phyloP scores from a whole-genome alignment of 2,888 invertebrate genomes.

The Diarsia brunnea region DNA sequence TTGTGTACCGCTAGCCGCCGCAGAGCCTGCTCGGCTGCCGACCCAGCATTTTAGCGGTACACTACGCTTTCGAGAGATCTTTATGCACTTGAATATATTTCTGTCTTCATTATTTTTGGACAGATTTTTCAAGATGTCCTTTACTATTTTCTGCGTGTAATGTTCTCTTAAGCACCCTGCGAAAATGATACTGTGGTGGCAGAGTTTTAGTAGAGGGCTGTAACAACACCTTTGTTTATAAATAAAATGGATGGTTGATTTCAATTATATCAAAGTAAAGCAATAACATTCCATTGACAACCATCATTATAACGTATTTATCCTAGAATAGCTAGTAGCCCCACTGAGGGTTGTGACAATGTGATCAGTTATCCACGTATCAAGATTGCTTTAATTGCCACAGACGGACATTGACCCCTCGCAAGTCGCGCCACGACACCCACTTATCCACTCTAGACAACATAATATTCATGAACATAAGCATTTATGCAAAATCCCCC shows the following conservation, averaged over 20 bases:
- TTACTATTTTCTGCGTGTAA: neutral
- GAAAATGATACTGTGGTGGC: neutral
- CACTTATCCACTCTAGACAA: constrained; percentile 10
- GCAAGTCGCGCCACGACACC: constrained; percentile 15
- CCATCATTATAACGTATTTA: neutral
- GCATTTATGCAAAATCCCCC: constrained; percentile 20
- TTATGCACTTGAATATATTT: constrained; percentile 41
- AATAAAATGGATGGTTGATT: neutral
- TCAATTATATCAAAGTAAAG: neutral
- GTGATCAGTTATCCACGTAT: neutral
- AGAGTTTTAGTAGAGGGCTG: neutral
- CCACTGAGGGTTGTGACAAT: too few species aligned
- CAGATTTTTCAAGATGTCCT: neutral
- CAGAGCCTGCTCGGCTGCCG: constrained; percentile 15
- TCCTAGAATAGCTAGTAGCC: neutral
- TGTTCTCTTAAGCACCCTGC: neutral
- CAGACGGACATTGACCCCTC: constrained; percentile 22
- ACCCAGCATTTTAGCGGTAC: constrained; percentile 20
- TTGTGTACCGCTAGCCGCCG: constrained; percentile 8
- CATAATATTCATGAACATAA: constrained; percentile 54
- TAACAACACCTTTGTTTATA: neutral
- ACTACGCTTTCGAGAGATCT: constrained; percentile 24
- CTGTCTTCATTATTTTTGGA: constrained; percentile 18
- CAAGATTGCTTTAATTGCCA: neutral
- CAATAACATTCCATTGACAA: neutral